Evolutionary conservation across 2,113 vertebrate genomes (phyloP), one percentile per base, ranked within the genome.

Genomic region (Thunnus maccoyii): DNA sequence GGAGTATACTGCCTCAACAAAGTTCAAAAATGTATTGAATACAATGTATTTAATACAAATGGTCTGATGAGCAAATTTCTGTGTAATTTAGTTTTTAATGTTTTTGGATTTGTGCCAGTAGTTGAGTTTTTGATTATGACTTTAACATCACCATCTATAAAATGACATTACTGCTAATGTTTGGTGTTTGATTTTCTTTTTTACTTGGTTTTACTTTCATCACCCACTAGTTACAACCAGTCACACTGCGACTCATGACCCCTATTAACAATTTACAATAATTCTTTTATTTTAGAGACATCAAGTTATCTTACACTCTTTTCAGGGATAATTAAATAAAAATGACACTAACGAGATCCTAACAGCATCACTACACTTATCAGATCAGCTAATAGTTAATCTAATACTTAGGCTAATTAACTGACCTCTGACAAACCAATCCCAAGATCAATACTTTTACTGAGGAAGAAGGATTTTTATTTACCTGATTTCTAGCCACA

Each of bases 341-440:
- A 76, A 15, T 22, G 68, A 66, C n/a, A 72, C 27, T 44, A 56
- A 67, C 51, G 56, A 65, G 50, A 85, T 63, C 58, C 14, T 60
- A 44, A 25, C 41, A 76, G 30, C 17, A 75, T 82, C 78, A 62
- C 65, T 70, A 25, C 3, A 0, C 17, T 75, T 18, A 75, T 86
- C 68, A 65, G 36, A 86, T 68, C 12, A 32, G 54, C 32, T 65
- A 76, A 81, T n/a, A 55, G 46, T 48, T 66, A 57, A 83, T 79
- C 30, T 64, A 64, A 87, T 74, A 72, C 16, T 58, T 18, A 7
- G 25, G 58, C 20, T 82, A 30, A 86, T 88, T 62, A 82, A 44
- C 8, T 76, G 73, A 74, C 82, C 57, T 44, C n/a, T 56, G n/a
- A 27, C 47, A 25, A 80, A 51, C 10, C 47, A 80, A 77, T 82